Conservation (phyloP, 2,797 vertebrate species). For the Hirundo rustica region DNA sequence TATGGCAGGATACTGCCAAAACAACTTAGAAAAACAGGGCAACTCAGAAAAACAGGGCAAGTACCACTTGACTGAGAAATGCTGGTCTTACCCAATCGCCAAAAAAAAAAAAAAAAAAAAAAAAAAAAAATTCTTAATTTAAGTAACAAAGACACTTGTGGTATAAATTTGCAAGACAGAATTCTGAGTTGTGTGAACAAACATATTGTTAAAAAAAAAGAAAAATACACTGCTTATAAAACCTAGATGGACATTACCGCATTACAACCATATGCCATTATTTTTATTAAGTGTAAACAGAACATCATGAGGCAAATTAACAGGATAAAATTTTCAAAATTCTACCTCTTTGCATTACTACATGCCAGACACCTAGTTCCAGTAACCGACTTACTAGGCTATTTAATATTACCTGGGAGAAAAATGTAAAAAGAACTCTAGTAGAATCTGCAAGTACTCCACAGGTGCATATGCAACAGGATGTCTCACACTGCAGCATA, state of each 20-base stretch:
- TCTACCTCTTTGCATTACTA: background rate
- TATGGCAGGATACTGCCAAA: background rate
- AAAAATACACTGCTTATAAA: background rate
- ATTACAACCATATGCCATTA: background rate
- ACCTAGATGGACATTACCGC: background rate
- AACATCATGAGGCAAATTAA: background rate
- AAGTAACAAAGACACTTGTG: background rate
- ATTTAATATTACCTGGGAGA: background rate
- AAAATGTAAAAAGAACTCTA: background rate
- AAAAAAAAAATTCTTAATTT: background rate
- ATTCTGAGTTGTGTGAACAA: background rate
- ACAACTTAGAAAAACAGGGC: background rate
- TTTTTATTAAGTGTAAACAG: background rate
- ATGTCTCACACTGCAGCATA: background rate
- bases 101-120: rapidly evolving
- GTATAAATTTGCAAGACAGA: background rate
- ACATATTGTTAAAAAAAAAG: background rate
- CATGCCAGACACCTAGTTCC: background rate
- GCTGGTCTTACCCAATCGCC: background rate
- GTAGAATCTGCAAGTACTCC: background rate
- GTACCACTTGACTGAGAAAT: background rate
- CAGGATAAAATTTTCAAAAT: background rate
- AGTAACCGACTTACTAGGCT: background rate
- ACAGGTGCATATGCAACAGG: background rate
- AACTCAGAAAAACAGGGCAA: background rate